These are phyloP conservation scores for Coregonus sp. DNA, from an alignment of 2,797 vertebrate species.

Conservation along the genomic window DNA sequence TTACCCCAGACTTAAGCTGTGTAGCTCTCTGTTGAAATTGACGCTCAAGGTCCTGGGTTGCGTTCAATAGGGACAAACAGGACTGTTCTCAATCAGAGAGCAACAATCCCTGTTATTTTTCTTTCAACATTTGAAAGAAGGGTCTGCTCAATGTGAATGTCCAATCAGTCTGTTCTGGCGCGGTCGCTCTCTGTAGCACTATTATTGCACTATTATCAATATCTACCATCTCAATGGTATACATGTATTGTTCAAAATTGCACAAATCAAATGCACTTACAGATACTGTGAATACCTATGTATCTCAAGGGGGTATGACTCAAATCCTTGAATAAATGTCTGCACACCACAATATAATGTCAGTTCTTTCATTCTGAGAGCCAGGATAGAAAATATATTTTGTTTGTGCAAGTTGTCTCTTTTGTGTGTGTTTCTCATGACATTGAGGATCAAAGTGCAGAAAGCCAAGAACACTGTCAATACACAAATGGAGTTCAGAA, in stretches of 20 bases:
- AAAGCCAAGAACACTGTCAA: neutral
- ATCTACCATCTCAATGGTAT: neutral
- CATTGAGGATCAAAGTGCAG: neutral
- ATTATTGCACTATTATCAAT: neutral
- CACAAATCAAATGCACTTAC: neutral
- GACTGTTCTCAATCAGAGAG: neutral
- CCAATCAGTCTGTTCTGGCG: neutral
- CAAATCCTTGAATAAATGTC: constrained; percentile 10
- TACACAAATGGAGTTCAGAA: constrained; percentile 3
- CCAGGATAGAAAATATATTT: neutral
- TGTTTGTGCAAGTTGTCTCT: neutral
- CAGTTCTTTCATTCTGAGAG: too few species aligned
- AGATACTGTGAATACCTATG: neutral
- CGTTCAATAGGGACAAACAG: constrained; percentile 15
- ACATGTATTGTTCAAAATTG: neutral
- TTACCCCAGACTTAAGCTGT: constrained; percentile 38
- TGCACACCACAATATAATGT: neutral
- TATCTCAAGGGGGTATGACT: neutral
- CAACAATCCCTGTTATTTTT: neutral
- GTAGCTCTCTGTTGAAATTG: constrained; percentile 1
- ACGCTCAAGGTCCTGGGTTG: constrained; percentile 1
- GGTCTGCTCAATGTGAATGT: neutral
- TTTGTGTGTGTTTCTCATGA: neutral
- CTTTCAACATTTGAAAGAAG: neutral
- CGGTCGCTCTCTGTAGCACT: neutral